phyloP scores from a whole-genome alignment of 2,888 invertebrate species.

The Sarcophaga subvicina region DNA sequence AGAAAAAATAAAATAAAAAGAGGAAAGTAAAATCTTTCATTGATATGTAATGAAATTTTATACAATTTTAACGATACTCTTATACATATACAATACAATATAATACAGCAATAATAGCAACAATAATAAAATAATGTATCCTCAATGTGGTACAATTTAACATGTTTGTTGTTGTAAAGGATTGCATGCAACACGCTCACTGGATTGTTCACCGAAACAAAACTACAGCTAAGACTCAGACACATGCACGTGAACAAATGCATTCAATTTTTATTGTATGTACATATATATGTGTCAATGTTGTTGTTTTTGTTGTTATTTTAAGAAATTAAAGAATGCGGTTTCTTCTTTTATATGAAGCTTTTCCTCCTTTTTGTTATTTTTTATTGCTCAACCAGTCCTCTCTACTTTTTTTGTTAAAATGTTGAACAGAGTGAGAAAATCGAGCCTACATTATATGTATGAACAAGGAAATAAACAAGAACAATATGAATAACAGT shows the following conservation, averaged over 20 bases:
- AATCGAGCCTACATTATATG: slow-evolving; percentile 13
- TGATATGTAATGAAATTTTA: slow-evolving; percentile 51
- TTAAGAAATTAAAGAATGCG: slow-evolving; percentile 44
- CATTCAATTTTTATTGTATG: background rate
- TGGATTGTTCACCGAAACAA: background rate
- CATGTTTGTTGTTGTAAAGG: slow-evolving; percentile 34
- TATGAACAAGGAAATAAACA: slow-evolving; percentile 8
- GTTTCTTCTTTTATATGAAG: slow-evolving; percentile 14
- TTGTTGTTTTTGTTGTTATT: slow-evolving; percentile 12
- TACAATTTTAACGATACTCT: slow-evolving; percentile 39
- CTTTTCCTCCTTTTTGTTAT: slow-evolving; percentile 14
- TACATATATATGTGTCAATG: background rate
- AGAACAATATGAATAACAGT: background rate
- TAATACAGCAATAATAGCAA: slow-evolving; percentile 16
- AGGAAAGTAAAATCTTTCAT: slow-evolving; percentile 18
- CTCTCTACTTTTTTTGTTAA: too few relatives aligned
- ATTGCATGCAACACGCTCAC: slow-evolving; percentile 63
- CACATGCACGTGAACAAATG: background rate
- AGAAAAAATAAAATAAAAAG: background rate
- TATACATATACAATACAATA: background rate
- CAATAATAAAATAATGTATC: slow-evolving; percentile 23
- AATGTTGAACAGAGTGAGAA: slow-evolving; percentile 2
- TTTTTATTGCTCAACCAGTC: background rate
- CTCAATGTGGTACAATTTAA: slow-evolving; percentile 43
- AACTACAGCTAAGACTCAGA: slow-evolving; percentile 1